phyloP scores from a whole-genome alignment of 2,888 invertebrate genomes.

The Tipula lateralis region DNA sequence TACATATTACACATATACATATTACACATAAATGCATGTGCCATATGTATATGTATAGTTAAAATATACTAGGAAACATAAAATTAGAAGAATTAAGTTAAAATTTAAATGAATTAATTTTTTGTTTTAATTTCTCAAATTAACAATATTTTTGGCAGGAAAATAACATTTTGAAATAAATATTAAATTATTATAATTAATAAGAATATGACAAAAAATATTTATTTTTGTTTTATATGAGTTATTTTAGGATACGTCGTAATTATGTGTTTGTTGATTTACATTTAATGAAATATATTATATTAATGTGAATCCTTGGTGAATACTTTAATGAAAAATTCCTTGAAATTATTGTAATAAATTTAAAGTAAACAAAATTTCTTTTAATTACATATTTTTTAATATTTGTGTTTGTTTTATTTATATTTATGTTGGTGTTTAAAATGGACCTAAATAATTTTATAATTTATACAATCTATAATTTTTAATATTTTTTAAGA shows the following conservation, averaged over 20 bases:
- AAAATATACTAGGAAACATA: not conserved
- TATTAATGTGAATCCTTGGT: not conserved
- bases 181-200: conserved; percentile 5
- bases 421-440: too few relatives aligned
- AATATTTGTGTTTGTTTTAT: too few relatives aligned
- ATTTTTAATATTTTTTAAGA: too few relatives aligned
- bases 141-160: not conserved
- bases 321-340: not conserved
- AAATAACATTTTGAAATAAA: not conserved
- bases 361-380: too few relatives aligned
- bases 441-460: too few relatives aligned
- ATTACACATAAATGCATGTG: not conserved
- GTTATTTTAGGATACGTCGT: not conserved
- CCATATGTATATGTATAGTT: not conserved
- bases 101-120: not conserved
- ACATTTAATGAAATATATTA: not conserved
- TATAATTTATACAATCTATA: too few relatives aligned
- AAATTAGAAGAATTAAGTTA: not conserved
- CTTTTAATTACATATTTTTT: too few relatives aligned
- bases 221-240: not conserved
- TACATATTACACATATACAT: too few relatives aligned
- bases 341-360: not conserved
- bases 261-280: not conserved
- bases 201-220: not conserved
- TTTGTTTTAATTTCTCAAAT: not conserved